Evolutionary conservation across 2,888 invertebrate species (phyloP), one percentile per base, ranked within the genome.

Genomic region (Sisyra terminalis): DNA sequence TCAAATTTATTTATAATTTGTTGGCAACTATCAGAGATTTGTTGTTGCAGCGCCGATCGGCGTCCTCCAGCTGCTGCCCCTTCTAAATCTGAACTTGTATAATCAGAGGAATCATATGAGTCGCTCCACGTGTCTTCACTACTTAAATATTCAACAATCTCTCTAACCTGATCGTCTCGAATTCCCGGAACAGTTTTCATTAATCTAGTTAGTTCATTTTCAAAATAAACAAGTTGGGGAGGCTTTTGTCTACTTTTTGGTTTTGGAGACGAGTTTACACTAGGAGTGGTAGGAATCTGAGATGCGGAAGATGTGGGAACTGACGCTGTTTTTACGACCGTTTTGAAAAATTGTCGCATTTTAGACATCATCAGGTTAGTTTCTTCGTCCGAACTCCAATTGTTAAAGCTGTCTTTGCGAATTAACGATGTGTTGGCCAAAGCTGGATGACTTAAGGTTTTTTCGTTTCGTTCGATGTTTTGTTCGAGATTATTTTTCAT

Each of bases 161-260:
- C 89, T 15, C 84, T 75, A 31, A 89, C 89, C 61, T 89, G 87
- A 51, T 88, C 87, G 54, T 88, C 89, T 46, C 87, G 73, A 50
- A 90, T 85, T 17, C 89, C 89, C 1, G 89, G 89, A 35, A 90
- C 90, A 0, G 88, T 88, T 67, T 89, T 88, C 90, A 90, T 90
- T 50, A 90, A 64, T 45, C 89, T 70, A 1, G 89, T 89, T 39
- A 90, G 61, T 65, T 90, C 88, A 52, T 80, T 85, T 67, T 90
- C 90, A 53, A 90, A 89, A 57, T 88, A 88, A 10, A 87, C 75
- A 48, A 90, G 63, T 55, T 89, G 88, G 0, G 86, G 84, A 13
- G 88, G 85, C 59, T 88, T 87, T 17, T 75, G 74, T 42, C 62
- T 65, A 47, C 72, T 72, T 3, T 70, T 61, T 37, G 76, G 76